These are phyloP conservation scores for Tapera naevia DNA, from an alignment of 2,797 vertebrate genomes.

Conservation along the genomic window DNA sequence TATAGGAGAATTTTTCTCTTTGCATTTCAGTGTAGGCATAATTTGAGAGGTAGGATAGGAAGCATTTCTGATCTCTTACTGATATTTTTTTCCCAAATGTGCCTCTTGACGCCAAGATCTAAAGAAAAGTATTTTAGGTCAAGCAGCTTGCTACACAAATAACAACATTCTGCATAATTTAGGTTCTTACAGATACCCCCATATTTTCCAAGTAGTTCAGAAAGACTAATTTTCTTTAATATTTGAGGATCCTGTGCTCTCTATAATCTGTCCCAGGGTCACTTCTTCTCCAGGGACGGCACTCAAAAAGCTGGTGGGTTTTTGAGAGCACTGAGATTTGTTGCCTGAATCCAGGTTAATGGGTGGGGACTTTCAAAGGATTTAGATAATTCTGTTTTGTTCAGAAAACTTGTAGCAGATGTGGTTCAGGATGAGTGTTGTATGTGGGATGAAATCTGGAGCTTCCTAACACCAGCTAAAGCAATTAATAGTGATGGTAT, in stretches of 20 bases:
- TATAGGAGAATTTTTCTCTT: not conserved
- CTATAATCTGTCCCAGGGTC: not conserved
- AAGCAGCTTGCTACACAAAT: not conserved
- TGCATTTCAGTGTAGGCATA: not conserved
- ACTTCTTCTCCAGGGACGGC: not conserved
- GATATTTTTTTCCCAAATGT: not conserved
- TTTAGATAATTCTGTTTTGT: constrained; percentile 9
- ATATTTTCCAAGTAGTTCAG: not conserved
- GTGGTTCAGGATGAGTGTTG: constrained; percentile 43
- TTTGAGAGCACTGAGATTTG: not conserved
- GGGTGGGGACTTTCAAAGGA: not conserved
- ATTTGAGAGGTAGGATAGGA: not conserved
- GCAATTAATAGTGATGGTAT: constrained; percentile 71
- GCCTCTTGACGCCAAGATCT: not conserved
- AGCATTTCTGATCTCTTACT: not conserved
- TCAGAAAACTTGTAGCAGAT: constrained; percentile 24
- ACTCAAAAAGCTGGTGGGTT: not conserved
- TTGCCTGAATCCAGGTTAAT: not conserved
- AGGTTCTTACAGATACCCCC: not conserved
- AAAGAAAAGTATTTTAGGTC: not conserved
- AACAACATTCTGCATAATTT: not conserved
- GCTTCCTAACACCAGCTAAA: constrained; percentile 50
- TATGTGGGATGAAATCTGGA: constrained; percentile 53
- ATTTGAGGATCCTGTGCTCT: not conserved
- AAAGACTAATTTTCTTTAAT: not conserved